A percentile compares a stretch with the other conserved stretches of the same genome.
These are phyloP conservation scores for Coilia nasus DNA, from an alignment of 2,797 vertebrate genomes.

Conservation along the genomic window DNA sequence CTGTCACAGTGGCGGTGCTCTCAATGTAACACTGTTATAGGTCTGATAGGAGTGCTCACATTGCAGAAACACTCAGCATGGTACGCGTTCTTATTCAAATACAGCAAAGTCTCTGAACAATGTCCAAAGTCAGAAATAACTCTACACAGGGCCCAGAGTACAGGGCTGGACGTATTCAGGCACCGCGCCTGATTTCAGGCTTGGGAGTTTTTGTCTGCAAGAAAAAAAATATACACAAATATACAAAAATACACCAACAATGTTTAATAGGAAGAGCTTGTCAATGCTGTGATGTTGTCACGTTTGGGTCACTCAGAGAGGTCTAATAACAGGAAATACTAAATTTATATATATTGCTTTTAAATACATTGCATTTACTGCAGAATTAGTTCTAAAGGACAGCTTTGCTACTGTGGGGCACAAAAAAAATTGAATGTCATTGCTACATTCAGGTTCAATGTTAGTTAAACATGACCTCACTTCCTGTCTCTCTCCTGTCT, in stretches of 20 bases:
- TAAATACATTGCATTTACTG: background rate
- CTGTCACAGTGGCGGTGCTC: too few species aligned
- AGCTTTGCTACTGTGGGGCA: background rate
- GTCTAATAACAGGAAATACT: too few species aligned
- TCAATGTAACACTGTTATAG: background rate
- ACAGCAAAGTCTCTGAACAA: background rate
- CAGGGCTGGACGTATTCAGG: too few species aligned
- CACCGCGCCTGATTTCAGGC: too few species aligned
- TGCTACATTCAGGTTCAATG: background rate
- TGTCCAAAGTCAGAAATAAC: background rate
- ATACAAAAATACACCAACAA: too few species aligned
- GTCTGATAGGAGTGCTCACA: background rate
- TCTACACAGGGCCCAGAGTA: too few species aligned
- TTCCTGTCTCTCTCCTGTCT: background rate
- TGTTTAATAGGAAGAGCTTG: too few species aligned
- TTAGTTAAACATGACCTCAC: background rate
- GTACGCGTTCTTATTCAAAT: background rate
- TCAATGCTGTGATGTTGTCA: too few species aligned
- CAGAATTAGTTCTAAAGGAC: background rate
- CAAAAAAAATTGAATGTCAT: background rate
- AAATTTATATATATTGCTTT: background rate
- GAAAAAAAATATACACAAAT: too few species aligned
- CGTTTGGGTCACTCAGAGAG: too few species aligned
- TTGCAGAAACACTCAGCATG: background rate
- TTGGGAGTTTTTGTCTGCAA: too few species aligned